Evolutionary conservation across 2,113 vertebrate species (phyloP).

Genomic region (Lamprologus speciosus): DNA sequence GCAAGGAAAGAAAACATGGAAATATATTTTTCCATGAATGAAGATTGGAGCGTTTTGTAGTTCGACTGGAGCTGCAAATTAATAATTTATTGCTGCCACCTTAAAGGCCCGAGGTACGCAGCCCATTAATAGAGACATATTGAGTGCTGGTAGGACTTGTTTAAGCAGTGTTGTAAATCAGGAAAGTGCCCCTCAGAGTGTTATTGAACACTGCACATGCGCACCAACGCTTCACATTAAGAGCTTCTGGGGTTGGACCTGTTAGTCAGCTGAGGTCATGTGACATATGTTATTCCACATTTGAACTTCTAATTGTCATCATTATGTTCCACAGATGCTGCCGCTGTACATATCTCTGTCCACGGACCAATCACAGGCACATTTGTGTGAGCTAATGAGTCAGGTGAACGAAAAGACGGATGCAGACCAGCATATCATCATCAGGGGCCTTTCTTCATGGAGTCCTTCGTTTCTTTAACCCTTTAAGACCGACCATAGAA

Average conservation of each 20-base stretch:
- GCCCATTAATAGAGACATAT: not conserved
- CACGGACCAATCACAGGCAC: not conserved
- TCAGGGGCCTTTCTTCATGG: not conserved
- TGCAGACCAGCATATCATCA: accelerated
- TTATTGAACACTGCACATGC: not conserved
- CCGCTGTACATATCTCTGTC: not conserved
- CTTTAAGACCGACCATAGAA: too few relatives aligned
- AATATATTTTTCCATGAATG: not conserved
- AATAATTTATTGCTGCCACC: not conserved
- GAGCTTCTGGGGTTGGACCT: accelerated
- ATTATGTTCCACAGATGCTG: not conserved
- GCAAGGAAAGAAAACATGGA: not conserved
- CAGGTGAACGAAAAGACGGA: not conserved
- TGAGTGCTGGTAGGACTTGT: not conserved
- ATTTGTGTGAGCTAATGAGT: not conserved
- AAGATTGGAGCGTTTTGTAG: not conserved
- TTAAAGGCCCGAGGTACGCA: accelerated
- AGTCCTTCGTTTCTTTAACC: not conserved
- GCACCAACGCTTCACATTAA: not conserved
- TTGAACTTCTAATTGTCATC: not conserved
- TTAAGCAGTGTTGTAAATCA: not conserved
- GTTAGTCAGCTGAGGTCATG: not conserved
- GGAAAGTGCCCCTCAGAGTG: not conserved
- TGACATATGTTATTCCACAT: not conserved
- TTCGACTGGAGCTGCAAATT: not conserved